Evolutionary conservation across 2,113 vertebrate species (phyloP).

Genomic region (Tylochromis polylepis): DNA sequence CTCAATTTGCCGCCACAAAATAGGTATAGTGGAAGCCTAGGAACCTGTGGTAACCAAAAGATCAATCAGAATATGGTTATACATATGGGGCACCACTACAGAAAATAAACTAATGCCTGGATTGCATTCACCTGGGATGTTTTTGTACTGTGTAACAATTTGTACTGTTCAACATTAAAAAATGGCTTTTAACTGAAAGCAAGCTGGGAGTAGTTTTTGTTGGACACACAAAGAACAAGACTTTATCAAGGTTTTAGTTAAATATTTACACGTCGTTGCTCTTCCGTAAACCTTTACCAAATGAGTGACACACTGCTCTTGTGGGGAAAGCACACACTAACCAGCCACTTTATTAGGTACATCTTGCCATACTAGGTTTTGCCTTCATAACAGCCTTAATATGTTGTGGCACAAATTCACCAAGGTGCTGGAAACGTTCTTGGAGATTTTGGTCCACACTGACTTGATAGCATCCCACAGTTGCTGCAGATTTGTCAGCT

Average conservation of each 20-base stretch:
- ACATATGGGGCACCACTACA: not conserved
- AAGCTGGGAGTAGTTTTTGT: not conserved
- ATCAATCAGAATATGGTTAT: not conserved
- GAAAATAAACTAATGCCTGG: not conserved
- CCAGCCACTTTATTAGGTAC: too few species aligned
- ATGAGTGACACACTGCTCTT: fast-evolving
- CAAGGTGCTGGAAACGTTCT: not conserved
- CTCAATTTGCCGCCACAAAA: not conserved
- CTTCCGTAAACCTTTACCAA: not conserved
- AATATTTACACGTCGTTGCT: not conserved
- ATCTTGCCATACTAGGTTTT: too few species aligned
- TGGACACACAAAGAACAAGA: not conserved
- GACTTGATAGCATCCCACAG: not conserved
- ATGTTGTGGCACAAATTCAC: not conserved
- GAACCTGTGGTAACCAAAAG: not conserved
- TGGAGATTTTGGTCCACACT: not conserved
- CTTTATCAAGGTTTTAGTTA: not conserved
- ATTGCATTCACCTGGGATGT: not conserved
- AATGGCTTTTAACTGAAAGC: not conserved
- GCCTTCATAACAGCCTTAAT: too few species aligned
- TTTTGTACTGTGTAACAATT: not conserved
- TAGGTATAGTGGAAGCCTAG: not conserved
- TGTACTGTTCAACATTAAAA: not conserved
- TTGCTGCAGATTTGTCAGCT: not conserved
- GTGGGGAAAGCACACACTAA: not conserved